Evolutionary conservation across 2,797 vertebrate species (phyloP).

Genomic region (Hybognathus amarus): DNA sequence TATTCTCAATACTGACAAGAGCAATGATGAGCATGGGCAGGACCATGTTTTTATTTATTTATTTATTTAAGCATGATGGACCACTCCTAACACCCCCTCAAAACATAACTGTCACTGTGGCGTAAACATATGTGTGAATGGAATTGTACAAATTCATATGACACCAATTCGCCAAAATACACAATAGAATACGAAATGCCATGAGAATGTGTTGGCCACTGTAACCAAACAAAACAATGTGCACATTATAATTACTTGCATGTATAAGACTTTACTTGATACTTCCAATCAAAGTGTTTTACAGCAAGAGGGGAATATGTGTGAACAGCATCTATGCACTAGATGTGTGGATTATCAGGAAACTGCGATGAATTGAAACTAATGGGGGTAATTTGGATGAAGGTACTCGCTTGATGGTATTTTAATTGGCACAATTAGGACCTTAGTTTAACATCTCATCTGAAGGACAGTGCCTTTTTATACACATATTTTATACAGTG

Average conservation of each 20-base stretch:
- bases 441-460: neutral
- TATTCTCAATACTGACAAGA: neutral
- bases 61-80: neutral
- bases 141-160: neutral
- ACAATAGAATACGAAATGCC: neutral
- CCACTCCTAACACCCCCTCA: neutral
- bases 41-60: too few relatives aligned
- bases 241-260: neutral
- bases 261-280: neutral
- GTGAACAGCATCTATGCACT: neutral
- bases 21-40: too few relatives aligned
- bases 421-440: neutral
- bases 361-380: neutral
- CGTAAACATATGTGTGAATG: neutral
- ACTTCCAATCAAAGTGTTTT: neutral
- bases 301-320: neutral
- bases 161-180: neutral
- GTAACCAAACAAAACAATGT: neutral
- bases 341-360: neutral
- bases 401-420: neutral
- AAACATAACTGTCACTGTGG: neutral
- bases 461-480: neutral
- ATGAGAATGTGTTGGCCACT: neutral
- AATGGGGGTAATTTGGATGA: neutral
- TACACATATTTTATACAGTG: neutral